Evolutionary conservation across 37 sponge, comb jelly and placozoan species (phyloP).

Genomic region (Corticium candelabrum): DNA sequence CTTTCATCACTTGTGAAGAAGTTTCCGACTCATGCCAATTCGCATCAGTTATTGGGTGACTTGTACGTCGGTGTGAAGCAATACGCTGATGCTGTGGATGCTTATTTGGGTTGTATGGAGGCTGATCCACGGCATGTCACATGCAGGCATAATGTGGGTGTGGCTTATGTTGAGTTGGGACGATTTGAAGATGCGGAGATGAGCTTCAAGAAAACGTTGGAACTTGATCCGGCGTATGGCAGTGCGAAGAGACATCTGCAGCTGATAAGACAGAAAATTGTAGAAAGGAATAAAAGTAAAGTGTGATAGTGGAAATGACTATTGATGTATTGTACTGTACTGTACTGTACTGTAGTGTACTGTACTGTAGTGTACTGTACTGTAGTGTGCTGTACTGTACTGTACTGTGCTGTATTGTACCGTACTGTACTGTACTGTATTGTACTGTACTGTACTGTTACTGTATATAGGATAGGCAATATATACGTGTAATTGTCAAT

Average conservation of each 20-base stretch:
- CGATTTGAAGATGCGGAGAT: not conserved
- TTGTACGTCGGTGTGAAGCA: not conserved
- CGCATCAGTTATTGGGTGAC: constrained; percentile 5
- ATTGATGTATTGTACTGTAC: too few species aligned
- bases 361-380: too few species aligned
- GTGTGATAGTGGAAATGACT: too few species aligned
- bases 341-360: too few species aligned
- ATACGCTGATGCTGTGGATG: not conserved
- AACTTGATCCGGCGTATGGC: not conserved
- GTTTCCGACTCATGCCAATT: not conserved
- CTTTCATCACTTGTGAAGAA: not conserved
- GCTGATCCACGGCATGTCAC: not conserved
- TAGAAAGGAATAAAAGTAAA: too few species aligned
- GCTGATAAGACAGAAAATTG: not conserved
- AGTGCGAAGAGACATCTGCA: not conserved
- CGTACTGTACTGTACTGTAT: too few species aligned
- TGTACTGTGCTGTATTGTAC: too few species aligned
- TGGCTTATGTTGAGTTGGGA: not conserved
- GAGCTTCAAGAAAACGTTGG: not conserved
- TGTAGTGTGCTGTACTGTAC: too few species aligned
- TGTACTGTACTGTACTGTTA: too few species aligned
- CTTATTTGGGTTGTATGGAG: not conserved
- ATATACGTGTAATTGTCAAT: too few species aligned
- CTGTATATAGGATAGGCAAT: too few species aligned
- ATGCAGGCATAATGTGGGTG: not conserved